Base-by-base conservation (phyloP, 1,140 invertebrate species). In the Aphelinus atriplicis region DNA sequence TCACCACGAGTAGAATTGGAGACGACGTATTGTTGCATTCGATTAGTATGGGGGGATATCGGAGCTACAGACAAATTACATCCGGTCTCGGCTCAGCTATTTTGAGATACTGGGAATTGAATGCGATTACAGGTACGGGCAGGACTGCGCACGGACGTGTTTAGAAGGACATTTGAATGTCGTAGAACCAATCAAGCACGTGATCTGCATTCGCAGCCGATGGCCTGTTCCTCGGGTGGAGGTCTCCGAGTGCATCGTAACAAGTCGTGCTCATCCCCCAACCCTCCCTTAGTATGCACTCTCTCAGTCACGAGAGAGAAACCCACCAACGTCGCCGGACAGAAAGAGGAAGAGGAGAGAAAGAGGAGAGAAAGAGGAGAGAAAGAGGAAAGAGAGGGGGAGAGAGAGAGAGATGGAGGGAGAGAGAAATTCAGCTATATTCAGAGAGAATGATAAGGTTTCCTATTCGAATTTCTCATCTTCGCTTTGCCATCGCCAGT, bases 101-200 rank as follows among this genome's bases (percentile, higher is more conserved):
- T 71, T 64, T 50, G 71, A 60, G 56, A 72, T 60, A 60, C 55
- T 50, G 53, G 5, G 10, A 51, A 66, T 66, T 58, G 63, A 58
- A 73, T 65, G 55, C 42, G 64, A 62, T 63, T 63, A 26, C 26
- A 26, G 26, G 26, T 26, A 26, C 26, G 26, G 26, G 26, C 26
- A 53, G 51, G 51, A 53, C 72, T 26, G 48, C 9, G 51, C 68
- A 71, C 61, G 74, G 55, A 75, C 63, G 42, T 71, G 47, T 71
- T 71, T 71, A 71, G 66, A 69, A 69, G 73, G 66, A 64, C 73
- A 74, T 67, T 74, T 62, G 63, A 63, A 66, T 56, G 65, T 75
- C 51, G 62, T 7, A 7, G 26, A 75, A 61, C 68, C 74, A 64
- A 75, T 75, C 67, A 66, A 71, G 68, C 74, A 66, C 74, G 74